A percentile compares a stretch with the other conserved stretches of the same genome.
These are phyloP conservation scores for Caenorhabditis remanei DNA, from an alignment of 1,140 invertebrate species.

Conservation along the genomic window DNA sequence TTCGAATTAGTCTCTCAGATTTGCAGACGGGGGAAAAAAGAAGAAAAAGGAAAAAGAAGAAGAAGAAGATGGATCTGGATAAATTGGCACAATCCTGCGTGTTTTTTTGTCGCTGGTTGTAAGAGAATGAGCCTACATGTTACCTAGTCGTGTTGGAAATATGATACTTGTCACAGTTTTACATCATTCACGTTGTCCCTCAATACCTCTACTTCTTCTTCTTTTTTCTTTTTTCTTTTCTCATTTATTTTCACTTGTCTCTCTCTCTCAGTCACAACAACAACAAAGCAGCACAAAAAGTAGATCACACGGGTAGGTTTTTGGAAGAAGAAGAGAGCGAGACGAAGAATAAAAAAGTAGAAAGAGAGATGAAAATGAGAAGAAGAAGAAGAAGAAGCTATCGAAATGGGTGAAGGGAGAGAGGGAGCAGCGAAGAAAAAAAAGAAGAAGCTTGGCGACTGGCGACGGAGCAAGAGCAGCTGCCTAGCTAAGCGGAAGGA, in stretches of 20 bases:
- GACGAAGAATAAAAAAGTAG: background rate
- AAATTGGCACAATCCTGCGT: conserved; percentile 39
- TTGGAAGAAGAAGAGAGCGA: conserved; percentile 10
- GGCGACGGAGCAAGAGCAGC: conserved; percentile 49
- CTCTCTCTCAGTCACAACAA: conserved; percentile 25
- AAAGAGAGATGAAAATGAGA: background rate
- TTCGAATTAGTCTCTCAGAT: background rate
- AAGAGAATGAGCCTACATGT: background rate
- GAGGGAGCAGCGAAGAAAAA: background rate
- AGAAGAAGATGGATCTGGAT: background rate
- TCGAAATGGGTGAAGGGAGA: conserved; percentile 2
- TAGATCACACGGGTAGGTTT: conserved; percentile 42
- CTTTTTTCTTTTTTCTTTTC: background rate
- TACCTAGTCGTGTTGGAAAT: conserved; percentile 10
- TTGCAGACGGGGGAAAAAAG: background rate
- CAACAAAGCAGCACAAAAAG: conserved; percentile 50
- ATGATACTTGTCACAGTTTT: conserved; percentile 56
- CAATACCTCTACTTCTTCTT: background rate
- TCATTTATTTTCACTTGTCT: background rate
- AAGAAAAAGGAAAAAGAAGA: background rate
- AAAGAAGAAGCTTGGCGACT: conserved; percentile 45
- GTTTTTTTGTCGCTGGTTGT: background rate
- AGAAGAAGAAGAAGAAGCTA: conserved; percentile 39
- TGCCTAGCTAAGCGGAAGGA: conserved; percentile 42
- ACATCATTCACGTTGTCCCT: conserved; percentile 24